phyloP scores from a whole-genome alignment of 2,888 invertebrate species.

The Thecocarcelia acutangulata region DNA sequence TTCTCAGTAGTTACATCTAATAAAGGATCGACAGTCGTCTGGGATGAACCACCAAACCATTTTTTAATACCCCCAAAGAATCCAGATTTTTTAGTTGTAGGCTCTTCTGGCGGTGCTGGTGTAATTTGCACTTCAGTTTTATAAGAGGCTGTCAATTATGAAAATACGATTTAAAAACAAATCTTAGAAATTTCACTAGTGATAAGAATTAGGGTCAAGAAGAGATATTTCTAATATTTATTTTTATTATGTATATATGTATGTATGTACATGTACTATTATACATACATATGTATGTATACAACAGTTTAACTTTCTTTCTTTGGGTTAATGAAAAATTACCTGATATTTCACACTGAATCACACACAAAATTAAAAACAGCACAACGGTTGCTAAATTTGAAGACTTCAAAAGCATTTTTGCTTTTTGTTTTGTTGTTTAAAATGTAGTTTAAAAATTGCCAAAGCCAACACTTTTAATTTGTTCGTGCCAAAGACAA shows the following conservation, averaged over 20 bases:
- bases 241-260: neutral
- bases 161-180: conserved; percentile 19
- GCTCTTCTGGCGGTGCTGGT: conserved; percentile 74
- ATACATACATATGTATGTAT: no score
- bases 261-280: no score
- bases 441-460: conserved; percentile 23
- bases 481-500: conserved; percentile 19
- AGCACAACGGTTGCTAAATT: conserved; percentile 50
- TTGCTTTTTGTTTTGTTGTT: conserved; percentile 5
- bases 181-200: conserved; percentile 14
- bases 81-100: conserved; percentile 75
- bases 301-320: neutral
- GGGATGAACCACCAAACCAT: conserved; percentile 74
- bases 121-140: conserved; percentile 77
- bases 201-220: conserved; percentile 59
- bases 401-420: conserved; percentile 59
- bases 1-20: conserved; percentile 63
- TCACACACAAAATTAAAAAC: conserved; percentile 69
- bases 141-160: conserved; percentile 72
- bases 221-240: neutral
- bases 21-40: conserved; percentile 67
- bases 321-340: conserved; percentile 57
- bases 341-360: conserved; percentile 76
- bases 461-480: conserved; percentile 17
- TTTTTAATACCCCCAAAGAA: conserved; percentile 79